Conservation (phyloP, 2,113 vertebrate genomes). For the Nesoenas mayeri region DNA sequence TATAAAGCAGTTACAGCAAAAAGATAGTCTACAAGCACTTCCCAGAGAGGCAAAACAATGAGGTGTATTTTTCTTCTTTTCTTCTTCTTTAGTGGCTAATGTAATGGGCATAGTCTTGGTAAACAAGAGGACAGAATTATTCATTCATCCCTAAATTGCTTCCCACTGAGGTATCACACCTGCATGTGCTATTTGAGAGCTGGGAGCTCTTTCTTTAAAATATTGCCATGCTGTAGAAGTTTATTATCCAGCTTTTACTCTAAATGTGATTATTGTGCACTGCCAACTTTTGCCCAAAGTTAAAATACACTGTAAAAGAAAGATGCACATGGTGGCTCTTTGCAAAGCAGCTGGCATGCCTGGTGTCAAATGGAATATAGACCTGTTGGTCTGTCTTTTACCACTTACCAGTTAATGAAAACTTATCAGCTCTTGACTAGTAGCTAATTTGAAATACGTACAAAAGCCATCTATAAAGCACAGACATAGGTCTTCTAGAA, state of each 20-base stretch:
- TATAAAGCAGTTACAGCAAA: constrained; percentile 9
- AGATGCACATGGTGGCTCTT: not conserved
- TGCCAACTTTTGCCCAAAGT: not conserved
- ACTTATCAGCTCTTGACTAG: not conserved
- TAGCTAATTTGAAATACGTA: not conserved
- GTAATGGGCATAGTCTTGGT: not conserved
- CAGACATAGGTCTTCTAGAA: not conserved
- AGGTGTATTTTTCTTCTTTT: not conserved
- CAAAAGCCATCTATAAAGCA: not conserved
- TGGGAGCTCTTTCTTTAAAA: constrained; percentile 1
- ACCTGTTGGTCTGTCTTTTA: not conserved
- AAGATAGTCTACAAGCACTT: not conserved
- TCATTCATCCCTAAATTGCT: not conserved
- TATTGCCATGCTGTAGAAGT: not conserved
- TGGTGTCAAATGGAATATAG: not conserved
- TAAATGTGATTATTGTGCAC: not conserved
- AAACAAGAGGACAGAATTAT: not conserved
- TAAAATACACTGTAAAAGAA: not conserved
- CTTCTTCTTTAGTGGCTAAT: not conserved
- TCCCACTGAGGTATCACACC: constrained; percentile 10
- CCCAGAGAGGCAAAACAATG: not conserved
- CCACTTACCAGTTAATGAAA: constrained; percentile 8
- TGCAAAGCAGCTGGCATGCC: not conserved
- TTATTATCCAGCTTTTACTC: constrained; percentile 2
- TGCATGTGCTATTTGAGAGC: constrained; percentile 3